phyloP scores from a whole-genome alignment of 2,797 vertebrate genomes.

The Calcarius lapponicus region DNA sequence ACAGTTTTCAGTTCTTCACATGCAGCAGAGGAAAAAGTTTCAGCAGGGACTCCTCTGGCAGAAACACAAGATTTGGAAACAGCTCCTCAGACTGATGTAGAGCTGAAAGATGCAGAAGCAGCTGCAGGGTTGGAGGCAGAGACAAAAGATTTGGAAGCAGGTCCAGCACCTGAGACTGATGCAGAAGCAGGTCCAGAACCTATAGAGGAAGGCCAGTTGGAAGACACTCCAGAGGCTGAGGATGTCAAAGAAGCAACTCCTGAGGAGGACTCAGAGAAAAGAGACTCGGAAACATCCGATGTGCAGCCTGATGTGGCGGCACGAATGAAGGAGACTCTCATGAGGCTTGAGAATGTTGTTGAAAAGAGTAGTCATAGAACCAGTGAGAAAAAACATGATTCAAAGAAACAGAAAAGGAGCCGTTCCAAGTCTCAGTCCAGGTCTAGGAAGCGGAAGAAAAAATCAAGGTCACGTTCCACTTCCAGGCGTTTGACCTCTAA shows the following conservation, averaged over 20 bases:
- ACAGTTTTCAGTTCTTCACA: conserved; percentile 11
- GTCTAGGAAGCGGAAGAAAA: conserved; percentile 74
- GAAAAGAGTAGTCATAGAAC: conserved; percentile 78
- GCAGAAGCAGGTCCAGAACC: background rate
- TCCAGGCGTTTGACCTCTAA: conserved; percentile 69
- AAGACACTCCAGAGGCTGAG: conserved; percentile 4
- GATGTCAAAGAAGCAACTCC: conserved; percentile 42
- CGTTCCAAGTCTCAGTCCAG: conserved; percentile 76
- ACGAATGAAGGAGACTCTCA: conserved; percentile 68
- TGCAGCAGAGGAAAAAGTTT: background rate
- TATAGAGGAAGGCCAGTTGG: background rate
- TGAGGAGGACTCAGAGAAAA: conserved; percentile 19
- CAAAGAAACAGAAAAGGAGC: conserved; percentile 77
- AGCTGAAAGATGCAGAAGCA: conserved; percentile 15
- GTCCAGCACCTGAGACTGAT: background rate
- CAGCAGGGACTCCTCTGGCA: background rate
- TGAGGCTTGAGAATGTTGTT: conserved; percentile 76
- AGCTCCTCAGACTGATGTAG: background rate
- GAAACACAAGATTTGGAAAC: conserved; percentile 48
- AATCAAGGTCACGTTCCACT: conserved; percentile 63
- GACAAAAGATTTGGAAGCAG: background rate
- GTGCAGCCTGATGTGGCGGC: conserved; percentile 67
- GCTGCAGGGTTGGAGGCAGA: background rate
- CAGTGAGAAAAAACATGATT: conserved; percentile 80
- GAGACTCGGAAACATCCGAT: conserved; percentile 67